phyloP scores from a whole-genome alignment of 2,797 vertebrate species.

The Lates japonicus region DNA sequence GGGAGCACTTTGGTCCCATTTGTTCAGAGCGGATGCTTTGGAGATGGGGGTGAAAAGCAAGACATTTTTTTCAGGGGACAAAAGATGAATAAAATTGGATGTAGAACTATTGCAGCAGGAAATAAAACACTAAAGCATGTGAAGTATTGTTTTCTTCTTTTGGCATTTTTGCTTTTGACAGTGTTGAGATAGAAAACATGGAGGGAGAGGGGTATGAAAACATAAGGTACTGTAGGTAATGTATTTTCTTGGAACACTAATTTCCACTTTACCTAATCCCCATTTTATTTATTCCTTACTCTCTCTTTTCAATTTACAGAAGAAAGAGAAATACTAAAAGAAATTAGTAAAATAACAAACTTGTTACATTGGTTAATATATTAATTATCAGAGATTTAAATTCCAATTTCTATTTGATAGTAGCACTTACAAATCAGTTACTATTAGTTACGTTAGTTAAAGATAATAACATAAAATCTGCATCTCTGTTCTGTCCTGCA shows the following conservation, averaged over 20 bases:
- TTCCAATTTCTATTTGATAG: not conserved
- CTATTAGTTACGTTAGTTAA: not conserved
- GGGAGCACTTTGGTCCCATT: conserved; percentile 34
- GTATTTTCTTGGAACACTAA: not conserved
- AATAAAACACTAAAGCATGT: not conserved
- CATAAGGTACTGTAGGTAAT: too few relatives aligned
- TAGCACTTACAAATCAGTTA: not conserved
- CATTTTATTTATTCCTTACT: not conserved
- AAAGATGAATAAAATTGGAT: not conserved
- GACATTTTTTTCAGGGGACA: not conserved
- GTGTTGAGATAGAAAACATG: not conserved
- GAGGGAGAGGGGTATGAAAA: not conserved
- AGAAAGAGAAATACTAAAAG: not conserved
- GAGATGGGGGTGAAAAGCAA: conserved; percentile 10
- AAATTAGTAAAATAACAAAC: not conserved
- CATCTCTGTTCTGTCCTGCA: conserved; percentile 60
- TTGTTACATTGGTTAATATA: not conserved
- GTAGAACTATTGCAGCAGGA: not conserved
- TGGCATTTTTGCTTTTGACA: not conserved
- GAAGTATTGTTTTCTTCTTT: not conserved
- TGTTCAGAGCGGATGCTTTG: conserved; percentile 24
- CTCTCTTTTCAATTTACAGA: not conserved
- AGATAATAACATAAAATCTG: not conserved
- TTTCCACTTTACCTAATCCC: too few relatives aligned
- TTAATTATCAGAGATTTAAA: not conserved